phyloP scores from a whole-genome alignment of 1,140 invertebrate genomes.

The Bombus impatiens region DNA sequence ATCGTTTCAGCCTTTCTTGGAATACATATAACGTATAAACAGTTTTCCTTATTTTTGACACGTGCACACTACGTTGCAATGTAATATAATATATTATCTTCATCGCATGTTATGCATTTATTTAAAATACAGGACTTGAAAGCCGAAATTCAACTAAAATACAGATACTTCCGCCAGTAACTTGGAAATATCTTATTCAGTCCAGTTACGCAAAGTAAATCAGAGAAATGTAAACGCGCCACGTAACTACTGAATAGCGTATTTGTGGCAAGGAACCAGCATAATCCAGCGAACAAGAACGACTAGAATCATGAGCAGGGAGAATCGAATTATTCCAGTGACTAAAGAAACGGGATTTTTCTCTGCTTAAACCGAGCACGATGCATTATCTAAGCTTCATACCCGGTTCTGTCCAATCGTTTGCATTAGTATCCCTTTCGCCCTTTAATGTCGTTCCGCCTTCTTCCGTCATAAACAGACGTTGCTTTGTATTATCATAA shows the following conservation, averaged over 20 bases:
- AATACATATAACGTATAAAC: too few relatives aligned
- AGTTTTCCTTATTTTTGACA: too few relatives aligned
- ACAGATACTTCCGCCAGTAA: too few relatives aligned
- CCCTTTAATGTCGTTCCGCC: background rate
- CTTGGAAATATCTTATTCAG: too few relatives aligned
- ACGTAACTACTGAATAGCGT: background rate
- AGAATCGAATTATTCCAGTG: constrained; percentile 8
- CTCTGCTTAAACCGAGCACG: background rate
- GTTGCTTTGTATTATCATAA: constrained; percentile 27
- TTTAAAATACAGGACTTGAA: too few relatives aligned
- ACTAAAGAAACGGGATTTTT: background rate
- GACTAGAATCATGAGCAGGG: background rate
- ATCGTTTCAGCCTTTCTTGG: too few relatives aligned
- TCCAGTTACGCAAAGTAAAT: too few relatives aligned
- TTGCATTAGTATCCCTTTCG: background rate
- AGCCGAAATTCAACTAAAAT: too few relatives aligned
- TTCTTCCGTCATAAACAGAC: constrained; percentile 31
- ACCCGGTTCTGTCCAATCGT: background rate
- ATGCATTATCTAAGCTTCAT: constrained; percentile 10
- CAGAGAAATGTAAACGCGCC: background rate
- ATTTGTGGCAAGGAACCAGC: background rate
- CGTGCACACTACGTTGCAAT: too few relatives aligned
- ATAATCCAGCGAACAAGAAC: background rate
- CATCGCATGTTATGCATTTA: too few relatives aligned
- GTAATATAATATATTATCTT: too few relatives aligned